phyloP scores from a whole-genome alignment of 2,888 invertebrate species.

The Rugalucina vietnamica region DNA sequence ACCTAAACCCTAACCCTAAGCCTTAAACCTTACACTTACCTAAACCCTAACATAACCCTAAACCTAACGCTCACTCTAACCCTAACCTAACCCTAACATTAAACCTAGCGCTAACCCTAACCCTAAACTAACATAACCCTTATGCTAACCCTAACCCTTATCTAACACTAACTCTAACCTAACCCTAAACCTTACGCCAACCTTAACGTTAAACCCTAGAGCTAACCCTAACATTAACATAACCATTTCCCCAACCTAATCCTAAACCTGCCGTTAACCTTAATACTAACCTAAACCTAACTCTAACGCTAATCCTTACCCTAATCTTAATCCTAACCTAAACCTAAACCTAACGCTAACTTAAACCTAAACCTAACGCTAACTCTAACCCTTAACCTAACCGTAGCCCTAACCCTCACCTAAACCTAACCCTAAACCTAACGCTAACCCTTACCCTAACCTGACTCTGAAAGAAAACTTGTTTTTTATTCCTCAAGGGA shows the following conservation, averaged over 20 bases:
- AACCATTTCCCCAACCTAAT: background rate
- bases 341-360: slow-evolving; percentile 29
- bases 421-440: slow-evolving; percentile 38
- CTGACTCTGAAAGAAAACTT: too few relatives aligned
- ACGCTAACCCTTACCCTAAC: slow-evolving; percentile 15
- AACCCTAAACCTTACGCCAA: slow-evolving; percentile 18
- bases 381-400: slow-evolving; percentile 40
- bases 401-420: slow-evolving; percentile 33
- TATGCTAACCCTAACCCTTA: slow-evolving; percentile 16
- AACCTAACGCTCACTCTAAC: slow-evolving; percentile 28
- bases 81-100: slow-evolving; percentile 11
- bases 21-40: slow-evolving; percentile 25
- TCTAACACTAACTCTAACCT: slow-evolving; percentile 19
- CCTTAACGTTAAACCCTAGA: slow-evolving; percentile 21
- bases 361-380: slow-evolving; percentile 9
- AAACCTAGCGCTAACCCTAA: slow-evolving; percentile 18
- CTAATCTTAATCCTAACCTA: slow-evolving; percentile 29
- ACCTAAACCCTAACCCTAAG: slow-evolving; percentile 22
- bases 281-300: slow-evolving; percentile 13
- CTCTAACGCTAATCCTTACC: slow-evolving; percentile 32
- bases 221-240: background rate
- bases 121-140: slow-evolving; percentile 10
- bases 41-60: slow-evolving; percentile 49
- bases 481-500: too few relatives aligned
- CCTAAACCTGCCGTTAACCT: slow-evolving; percentile 18